These are phyloP conservation scores for Clepsis dumicolana DNA, from an alignment of 2,888 invertebrate species.

Conservation along the genomic window DNA sequence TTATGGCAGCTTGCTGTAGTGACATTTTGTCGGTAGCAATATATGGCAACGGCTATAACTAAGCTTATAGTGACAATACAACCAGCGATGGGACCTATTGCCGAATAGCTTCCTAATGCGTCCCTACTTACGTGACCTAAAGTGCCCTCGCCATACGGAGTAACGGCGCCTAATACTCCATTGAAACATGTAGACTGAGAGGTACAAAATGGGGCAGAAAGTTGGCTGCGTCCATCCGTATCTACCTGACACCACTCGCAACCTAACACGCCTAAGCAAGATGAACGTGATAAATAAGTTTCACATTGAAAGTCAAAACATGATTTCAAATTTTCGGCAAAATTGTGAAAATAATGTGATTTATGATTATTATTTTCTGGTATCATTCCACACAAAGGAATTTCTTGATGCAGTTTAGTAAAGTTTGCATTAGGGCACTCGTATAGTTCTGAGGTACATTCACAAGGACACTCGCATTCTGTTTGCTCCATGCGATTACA, in stretches of 20 bases:
- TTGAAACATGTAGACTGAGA: slow-evolving; percentile 94
- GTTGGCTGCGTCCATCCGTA: slow-evolving; percentile 89
- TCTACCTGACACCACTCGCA: slow-evolving; percentile 97
- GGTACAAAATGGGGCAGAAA: slow-evolving; percentile 92
- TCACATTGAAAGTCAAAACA: slow-evolving; percentile 91
- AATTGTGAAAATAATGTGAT: slow-evolving; percentile 80
- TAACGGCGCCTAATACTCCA: slow-evolving; percentile 93
- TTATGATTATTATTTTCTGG: slow-evolving; percentile 81
- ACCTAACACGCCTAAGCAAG: slow-evolving; percentile 91
- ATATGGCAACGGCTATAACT: slow-evolving; percentile 92
- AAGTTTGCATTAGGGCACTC: slow-evolving; percentile 71
- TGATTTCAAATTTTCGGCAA: slow-evolving; percentile 85
- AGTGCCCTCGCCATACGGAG: slow-evolving; percentile 92
- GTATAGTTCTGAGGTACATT: slow-evolving; percentile 88
- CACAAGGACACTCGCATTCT: slow-evolving; percentile 98
- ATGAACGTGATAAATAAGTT: slow-evolving; percentile 86
- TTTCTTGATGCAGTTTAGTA: slow-evolving; percentile 65
- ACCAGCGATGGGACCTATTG: slow-evolving; percentile 95
- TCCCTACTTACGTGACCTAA: slow-evolving; percentile 81
- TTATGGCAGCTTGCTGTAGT: slow-evolving; percentile 81
- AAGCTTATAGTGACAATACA: slow-evolving; percentile 93
- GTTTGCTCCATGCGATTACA: slow-evolving; percentile 97
- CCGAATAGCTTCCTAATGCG: slow-evolving; percentile 87
- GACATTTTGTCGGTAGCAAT: slow-evolving; percentile 92
- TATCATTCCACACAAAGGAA: slow-evolving; percentile 77